Percentiles rank a stretch among this genome's conserved stretches.
These are phyloP conservation scores for Gallinago media DNA, from an alignment of 2,113 vertebrate species.

Conservation along the genomic window DNA sequence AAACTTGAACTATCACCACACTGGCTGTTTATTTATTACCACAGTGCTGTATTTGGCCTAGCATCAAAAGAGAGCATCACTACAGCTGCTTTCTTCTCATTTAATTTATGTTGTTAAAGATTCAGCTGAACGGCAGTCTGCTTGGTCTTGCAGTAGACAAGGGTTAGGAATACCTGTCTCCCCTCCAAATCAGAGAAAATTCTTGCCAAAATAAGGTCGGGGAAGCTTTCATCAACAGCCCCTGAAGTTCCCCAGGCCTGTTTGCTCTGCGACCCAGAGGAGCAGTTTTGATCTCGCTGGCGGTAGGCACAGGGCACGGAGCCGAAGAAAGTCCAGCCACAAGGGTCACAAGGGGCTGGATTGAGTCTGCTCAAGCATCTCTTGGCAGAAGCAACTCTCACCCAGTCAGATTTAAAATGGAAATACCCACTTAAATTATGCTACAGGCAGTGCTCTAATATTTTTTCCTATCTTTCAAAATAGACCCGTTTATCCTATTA, in stretches of 20 bases:
- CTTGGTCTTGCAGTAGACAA: background rate
- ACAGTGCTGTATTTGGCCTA: background rate
- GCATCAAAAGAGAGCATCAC: background rate
- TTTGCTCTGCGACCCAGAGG: fast-evolving
- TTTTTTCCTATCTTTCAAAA: background rate
- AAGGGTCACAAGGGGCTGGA: fast-evolving
- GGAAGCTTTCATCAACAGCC: fast-evolving
- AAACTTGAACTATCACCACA: background rate
- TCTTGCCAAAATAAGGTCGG: background rate
- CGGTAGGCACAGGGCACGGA: background rate
- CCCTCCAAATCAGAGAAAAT: background rate
- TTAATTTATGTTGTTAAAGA: fast-evolving
- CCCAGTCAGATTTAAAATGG: background rate
- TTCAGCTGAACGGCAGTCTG: background rate
- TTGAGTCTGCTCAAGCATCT: background rate
- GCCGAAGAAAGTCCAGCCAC: background rate
- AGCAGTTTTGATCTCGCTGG: fast-evolving
- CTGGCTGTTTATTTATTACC: background rate
- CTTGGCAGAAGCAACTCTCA: background rate
- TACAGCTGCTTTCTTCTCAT: background rate
- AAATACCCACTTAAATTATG: background rate
- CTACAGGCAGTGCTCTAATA: background rate
- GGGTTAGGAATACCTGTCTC: background rate
- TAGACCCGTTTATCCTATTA: conserved; percentile 6
- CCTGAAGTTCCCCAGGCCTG: fast-evolving